These are phyloP conservation scores for Maniola jurtina DNA, from an alignment of 1,140 invertebrate genomes.

Conservation along the genomic window DNA sequence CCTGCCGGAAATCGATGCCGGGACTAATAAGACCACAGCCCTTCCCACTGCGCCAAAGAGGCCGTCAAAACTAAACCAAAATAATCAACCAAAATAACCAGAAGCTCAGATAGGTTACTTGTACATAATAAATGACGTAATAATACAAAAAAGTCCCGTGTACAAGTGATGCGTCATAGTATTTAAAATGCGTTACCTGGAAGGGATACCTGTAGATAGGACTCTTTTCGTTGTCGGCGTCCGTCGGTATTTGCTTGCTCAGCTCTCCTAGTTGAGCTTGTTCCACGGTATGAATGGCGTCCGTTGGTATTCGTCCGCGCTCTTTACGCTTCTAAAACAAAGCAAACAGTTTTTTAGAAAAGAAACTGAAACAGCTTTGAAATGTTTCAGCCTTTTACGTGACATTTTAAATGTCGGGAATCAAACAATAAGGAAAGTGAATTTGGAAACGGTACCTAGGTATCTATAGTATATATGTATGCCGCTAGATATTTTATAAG, in stretches of 20 bases:
- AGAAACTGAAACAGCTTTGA: neutral
- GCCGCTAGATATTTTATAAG: no score
- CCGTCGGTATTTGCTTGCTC: slow-evolving; percentile 55
- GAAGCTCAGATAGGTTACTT: no score
- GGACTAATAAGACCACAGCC: no score
- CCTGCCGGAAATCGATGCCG: no score
- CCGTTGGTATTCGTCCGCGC: slow-evolving; percentile 87
- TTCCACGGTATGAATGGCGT: slow-evolving; percentile 87
- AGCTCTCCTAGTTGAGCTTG: slow-evolving; percentile 82
- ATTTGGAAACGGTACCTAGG: no score
- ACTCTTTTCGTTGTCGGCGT: slow-evolving; percentile 59
- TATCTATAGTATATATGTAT: no score
- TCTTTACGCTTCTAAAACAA: slow-evolving; percentile 85
- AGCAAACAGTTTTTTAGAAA: slow-evolving; percentile 4
- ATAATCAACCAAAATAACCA: no score
- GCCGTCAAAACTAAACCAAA: no score
- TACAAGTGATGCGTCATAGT: slow-evolving; percentile 5
- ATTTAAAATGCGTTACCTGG: slow-evolving; percentile 52
- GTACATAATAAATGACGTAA: slow-evolving; percentile 14
- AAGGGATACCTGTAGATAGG: slow-evolving; percentile 62
- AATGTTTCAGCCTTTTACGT: neutral
- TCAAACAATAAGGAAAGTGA: neutral
- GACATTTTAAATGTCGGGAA: neutral
- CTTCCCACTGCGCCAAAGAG: no score
- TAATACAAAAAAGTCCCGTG: slow-evolving; percentile 23